Evolutionary conservation across 1,140 invertebrate species (phyloP), one percentile per base, ranked within the genome.

Genomic region (Pogonognathellus flavescens): DNA sequence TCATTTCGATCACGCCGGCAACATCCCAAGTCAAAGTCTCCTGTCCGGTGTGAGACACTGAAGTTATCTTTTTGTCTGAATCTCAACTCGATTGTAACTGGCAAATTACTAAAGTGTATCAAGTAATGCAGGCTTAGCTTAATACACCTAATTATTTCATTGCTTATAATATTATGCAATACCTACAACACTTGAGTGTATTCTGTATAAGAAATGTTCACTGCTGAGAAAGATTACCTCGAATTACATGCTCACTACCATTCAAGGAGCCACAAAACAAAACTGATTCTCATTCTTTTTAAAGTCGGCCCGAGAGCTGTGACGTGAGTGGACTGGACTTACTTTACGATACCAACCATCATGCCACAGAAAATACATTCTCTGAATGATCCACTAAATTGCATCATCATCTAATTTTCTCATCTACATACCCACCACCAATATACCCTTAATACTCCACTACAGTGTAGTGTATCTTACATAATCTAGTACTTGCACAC

Each of bases 171-270:
- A 57, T 57, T 14, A 57, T n/a, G 53, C 10, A n/a, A 9, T 41
- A 41, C 2, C 31, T 41, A n/a, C n/a, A n/a, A n/a, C n/a, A 7
- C 16, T 62, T 4, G 18, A 20, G 59, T 62, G 60, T 62, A 62
- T 59, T 59, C n/a, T 22, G 60, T 22, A 9, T 66, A 14, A 1
- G 31, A 41, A 41, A 41, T 6, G 31, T 41, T 1, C 2, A 3
- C 25, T 20, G 70, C 22, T 18, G 70, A 76, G 41, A 76, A 31
- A 11, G 10, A 76, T 76, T 50, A 16, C 14, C 49, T 76, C 70
- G 70, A 76, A 76, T 76, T 76, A 76, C 70, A 76, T 76, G 70
- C 70, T 76, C 70, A 76, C 70, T 76, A 31, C 70, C 70, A 76
- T 76, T 76, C 2, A 76, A 49, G 70, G 70, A 76, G 70, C 49